Conservation (phyloP, 2,888 invertebrate species). For the Heteromurus nitidus region DNA sequence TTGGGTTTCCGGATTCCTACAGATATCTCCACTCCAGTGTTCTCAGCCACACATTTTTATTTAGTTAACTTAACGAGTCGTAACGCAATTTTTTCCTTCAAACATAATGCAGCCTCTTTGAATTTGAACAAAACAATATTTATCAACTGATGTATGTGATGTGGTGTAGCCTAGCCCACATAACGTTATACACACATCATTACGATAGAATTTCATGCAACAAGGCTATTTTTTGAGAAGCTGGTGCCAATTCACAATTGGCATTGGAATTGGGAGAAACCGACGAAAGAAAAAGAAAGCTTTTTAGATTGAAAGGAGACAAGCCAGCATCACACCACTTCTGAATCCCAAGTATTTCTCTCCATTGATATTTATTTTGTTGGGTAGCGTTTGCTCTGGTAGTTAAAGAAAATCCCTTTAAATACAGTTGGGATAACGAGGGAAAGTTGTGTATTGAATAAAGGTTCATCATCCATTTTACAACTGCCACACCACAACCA, state of each 20-base stretch:
- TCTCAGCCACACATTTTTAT: conserved; percentile 19
- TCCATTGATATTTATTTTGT: conserved; percentile 8
- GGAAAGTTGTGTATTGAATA: conserved; percentile 30
- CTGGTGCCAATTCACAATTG: conserved; percentile 55
- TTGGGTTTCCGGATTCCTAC: background rate
- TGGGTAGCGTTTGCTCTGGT: background rate
- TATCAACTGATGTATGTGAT: background rate
- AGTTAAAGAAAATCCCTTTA: conserved; percentile 31
- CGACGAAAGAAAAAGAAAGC: too few relatives aligned
- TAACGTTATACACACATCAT: conserved; percentile 1
- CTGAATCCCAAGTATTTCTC: conserved; percentile 6
- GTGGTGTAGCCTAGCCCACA: background rate
- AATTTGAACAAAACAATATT: conserved; percentile 8
- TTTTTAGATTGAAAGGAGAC: conserved; percentile 17
- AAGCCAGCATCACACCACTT: conserved; percentile 41
- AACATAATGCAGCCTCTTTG: too few relatives aligned
- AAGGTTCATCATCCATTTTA: conserved; percentile 38
- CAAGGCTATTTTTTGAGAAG: background rate
- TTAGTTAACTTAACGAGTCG: conserved; percentile 54
- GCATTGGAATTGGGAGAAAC: conserved; percentile 49
- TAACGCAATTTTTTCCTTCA: conserved; percentile 50
- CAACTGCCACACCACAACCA: conserved; percentile 1
- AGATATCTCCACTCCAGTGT: conserved; percentile 5
- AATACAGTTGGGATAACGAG: conserved; percentile 44
- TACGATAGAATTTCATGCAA: background rate